A percentile compares a stretch with the other conserved stretches of the same genome.
These are phyloP conservation scores for Micrastur ruficollis DNA, from an alignment of 2,797 vertebrate genomes.

Conservation along the genomic window DNA sequence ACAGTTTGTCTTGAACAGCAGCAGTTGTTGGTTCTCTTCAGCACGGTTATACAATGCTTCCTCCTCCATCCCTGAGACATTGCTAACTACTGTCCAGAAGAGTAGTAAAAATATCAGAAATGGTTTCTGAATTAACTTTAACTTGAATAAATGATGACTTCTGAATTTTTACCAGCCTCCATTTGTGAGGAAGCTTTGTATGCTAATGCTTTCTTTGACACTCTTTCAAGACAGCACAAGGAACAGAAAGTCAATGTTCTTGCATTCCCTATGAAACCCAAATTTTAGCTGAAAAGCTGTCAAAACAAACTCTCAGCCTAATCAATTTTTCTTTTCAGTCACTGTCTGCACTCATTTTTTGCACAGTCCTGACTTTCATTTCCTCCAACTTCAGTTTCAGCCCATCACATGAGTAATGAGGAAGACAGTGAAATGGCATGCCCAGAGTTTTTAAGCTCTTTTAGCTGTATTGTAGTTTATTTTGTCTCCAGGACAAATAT, in stretches of 20 bases:
- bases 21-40: neutral
- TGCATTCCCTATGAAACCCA: neutral
- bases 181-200: neutral
- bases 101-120: neutral
- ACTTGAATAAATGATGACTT: neutral
- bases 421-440: neutral
- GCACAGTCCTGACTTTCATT: neutral
- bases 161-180: neutral
- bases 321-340: neutral
- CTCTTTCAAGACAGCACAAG: neutral
- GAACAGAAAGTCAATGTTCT: neutral
- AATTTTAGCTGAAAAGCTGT: constrained; percentile 11
- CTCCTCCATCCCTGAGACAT: neutral
- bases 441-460: neutral
- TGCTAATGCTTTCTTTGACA: neutral
- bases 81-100: neutral
- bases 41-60: neutral
- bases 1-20: neutral
- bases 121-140: neutral
- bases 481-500: neutral
- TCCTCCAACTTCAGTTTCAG: constrained; percentile 16
- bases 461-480: neutral
- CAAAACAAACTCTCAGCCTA: constrained; percentile 3
- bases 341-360: neutral
- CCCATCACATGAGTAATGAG: neutral